phyloP scores from a whole-genome alignment of 2,113 vertebrate genomes.

The Onychostruthus taczanowskii region DNA sequence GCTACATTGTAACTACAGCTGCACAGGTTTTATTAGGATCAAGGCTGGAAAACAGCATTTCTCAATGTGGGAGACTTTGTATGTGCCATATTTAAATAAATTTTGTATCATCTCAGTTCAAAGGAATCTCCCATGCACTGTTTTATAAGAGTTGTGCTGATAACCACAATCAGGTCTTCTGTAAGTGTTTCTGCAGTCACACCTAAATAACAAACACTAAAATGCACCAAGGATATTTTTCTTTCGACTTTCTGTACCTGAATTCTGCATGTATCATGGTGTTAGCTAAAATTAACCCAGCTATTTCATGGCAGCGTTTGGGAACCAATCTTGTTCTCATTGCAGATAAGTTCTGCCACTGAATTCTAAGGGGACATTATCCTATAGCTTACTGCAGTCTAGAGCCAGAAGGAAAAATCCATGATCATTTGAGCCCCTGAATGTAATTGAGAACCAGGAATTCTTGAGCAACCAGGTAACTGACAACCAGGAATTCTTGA shows the following conservation, averaged over 20 bases:
- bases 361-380: background rate
- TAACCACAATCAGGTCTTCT: background rate
- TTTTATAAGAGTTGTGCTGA: background rate
- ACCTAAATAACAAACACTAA: background rate
- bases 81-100: background rate
- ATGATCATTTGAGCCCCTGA: background rate
- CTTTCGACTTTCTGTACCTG: background rate
- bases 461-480: background rate
- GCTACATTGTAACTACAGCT: constrained; percentile 24
- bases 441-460: background rate
- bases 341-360: background rate
- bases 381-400: background rate
- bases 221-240: background rate
- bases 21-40: background rate
- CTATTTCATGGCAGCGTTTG: background rate
- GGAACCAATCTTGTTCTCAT: background rate
- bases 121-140: background rate
- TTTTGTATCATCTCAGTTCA: background rate
- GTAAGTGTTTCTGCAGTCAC: background rate
- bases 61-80: background rate
- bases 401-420: background rate
- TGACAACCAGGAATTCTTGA: background rate
- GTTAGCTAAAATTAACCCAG: background rate
- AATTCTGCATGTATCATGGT: background rate
- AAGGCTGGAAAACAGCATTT: constrained; percentile 27